These are phyloP conservation scores for Lamellibrachia columna DNA, from an alignment of 2,888 invertebrate species.

Conservation along the genomic window DNA sequence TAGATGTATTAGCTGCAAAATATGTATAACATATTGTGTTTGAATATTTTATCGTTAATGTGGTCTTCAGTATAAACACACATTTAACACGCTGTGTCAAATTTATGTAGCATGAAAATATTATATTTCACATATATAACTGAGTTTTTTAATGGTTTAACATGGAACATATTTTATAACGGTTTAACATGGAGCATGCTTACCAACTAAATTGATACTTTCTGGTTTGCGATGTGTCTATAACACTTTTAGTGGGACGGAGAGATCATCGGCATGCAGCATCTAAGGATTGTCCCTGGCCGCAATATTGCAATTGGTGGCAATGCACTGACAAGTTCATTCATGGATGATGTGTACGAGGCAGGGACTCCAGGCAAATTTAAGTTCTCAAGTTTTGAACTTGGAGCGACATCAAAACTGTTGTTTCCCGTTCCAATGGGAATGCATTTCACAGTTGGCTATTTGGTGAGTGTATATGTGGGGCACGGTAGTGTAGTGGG, in stretches of 20 bases:
- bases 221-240: background rate
- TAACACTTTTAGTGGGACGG: constrained; percentile 36
- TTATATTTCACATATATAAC: no score
- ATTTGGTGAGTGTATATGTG: constrained; percentile 45
- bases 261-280: constrained; percentile 49
- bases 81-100: no score
- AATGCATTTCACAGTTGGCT: constrained; percentile 47
- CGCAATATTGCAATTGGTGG: constrained; percentile 45
- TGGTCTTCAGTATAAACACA: no score
- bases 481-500: no score
- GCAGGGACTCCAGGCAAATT: constrained; percentile 47
- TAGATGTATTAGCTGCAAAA: no score
- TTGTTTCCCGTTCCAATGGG: constrained; percentile 49
- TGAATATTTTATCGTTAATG: no score
- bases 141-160: no score
- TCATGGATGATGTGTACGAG: constrained; percentile 39
- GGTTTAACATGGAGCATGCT: background rate
- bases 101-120: no score
- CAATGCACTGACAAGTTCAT: constrained; percentile 47
- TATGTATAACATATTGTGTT: no score
- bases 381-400: constrained; percentile 48
- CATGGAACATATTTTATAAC: no score
- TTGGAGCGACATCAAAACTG: constrained; percentile 47
- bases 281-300: constrained; percentile 51
- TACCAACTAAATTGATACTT: background rate